Conservation (phyloP, 2,113 vertebrate genomes). For the Entomyzon cyanotis region DNA sequence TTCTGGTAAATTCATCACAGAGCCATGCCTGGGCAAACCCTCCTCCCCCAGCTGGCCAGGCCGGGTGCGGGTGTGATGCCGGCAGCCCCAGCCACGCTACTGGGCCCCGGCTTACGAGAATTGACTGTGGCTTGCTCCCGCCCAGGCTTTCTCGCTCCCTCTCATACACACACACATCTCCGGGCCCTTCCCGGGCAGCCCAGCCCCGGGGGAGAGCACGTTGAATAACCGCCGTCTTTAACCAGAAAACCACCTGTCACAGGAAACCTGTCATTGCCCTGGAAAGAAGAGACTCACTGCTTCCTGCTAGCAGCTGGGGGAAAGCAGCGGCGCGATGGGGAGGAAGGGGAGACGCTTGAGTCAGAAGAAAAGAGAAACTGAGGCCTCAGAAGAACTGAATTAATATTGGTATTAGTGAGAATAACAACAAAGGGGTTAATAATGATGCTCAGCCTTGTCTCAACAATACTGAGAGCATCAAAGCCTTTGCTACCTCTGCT, state of each 20-base stretch:
- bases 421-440: conserved; percentile 23
- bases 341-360: neutral
- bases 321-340: neutral
- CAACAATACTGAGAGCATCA: neutral
- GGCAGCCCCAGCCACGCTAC: neutral
- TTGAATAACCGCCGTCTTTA: conserved; percentile 53
- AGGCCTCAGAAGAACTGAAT: conserved; percentile 18
- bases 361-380: conserved; percentile 53
- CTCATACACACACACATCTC: neutral
- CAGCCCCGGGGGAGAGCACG: neutral
- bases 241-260: conserved; percentile 79
- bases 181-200: conserved; percentile 24
- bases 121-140: conserved; percentile 38
- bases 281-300: conserved; percentile 79
- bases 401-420: conserved; percentile 42
- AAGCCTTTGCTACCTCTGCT: neutral
- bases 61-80: conserved; percentile 9
- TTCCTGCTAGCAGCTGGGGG: conserved; percentile 80
- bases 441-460: neutral
- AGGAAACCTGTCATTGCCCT: conserved; percentile 82
- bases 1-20: conserved; percentile 68
- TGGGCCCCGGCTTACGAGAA: conserved; percentile 69
- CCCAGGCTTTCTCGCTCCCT: conserved; percentile 65
- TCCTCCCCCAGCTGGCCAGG: neutral
- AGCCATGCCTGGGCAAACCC: conserved; percentile 71